phyloP scores from a whole-genome alignment of 2,888 invertebrate genomes.

The Cheilosia pagana region DNA sequence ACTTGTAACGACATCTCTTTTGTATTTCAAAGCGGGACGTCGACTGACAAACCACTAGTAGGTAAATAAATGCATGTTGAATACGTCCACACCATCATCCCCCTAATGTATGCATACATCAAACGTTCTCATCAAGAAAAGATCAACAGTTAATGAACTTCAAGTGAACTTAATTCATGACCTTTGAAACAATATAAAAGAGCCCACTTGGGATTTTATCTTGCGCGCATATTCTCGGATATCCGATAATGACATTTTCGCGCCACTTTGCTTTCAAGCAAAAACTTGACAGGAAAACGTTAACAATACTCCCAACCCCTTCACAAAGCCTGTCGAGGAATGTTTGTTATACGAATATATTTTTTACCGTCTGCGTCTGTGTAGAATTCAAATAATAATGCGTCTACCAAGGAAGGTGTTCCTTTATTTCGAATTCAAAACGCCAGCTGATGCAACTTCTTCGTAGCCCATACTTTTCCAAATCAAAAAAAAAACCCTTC shows the following conservation, averaged over 20 bases:
- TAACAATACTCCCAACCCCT: constrained; percentile 1
- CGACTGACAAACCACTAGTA: not conserved
- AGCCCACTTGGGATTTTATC: constrained; percentile 12
- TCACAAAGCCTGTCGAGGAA: constrained; percentile 1
- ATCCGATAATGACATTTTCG: constrained; percentile 55
- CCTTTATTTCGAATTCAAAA: constrained; percentile 14
- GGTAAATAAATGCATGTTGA: not conserved
- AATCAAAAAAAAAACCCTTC: constrained; percentile 46
- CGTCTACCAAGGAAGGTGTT: constrained; percentile 38
- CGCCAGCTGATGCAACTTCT: constrained; percentile 68
- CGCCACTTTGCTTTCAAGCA: constrained; percentile 58
- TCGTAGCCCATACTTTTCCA: constrained; percentile 5
- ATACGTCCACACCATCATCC: constrained; percentile 4
- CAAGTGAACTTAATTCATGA: constrained; percentile 59
- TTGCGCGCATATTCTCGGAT: constrained; percentile 40
- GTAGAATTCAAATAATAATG: constrained; percentile 24
- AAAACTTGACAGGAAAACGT: constrained; percentile 16
- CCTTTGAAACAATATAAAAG: constrained; percentile 54
- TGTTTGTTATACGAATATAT: constrained; percentile 9
- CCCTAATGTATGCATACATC: constrained; percentile 30
- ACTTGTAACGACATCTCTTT: no score
- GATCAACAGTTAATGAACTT: constrained; percentile 60
- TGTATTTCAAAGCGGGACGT: no score
- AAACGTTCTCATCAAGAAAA: constrained; percentile 31
- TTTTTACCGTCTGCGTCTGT: constrained; percentile 22